Evolutionary conservation across 2,888 invertebrate genomes (phyloP), one percentile per base, ranked within the genome.

Genomic region (Terebella lapidaria): DNA sequence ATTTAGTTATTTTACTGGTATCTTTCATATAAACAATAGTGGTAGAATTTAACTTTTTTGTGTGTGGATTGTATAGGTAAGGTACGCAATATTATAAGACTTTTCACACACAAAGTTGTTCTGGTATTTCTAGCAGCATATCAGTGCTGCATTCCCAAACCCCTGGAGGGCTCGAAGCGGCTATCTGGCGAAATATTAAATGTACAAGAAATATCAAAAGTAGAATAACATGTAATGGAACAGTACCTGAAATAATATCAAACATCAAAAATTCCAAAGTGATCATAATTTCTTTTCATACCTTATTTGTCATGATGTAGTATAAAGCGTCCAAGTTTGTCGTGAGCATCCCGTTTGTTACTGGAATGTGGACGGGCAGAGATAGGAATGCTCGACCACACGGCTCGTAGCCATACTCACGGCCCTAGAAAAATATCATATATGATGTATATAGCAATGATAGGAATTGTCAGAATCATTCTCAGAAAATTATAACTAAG

Each of bases 131-230:
- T 5, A 81, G 65, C 26, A 81, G 70, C 73, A 77, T 75, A 64
- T 83, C 82, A 29, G 80, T 79, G 67, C 81, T 81, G 68, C 79
- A 76, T n/a, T 83, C 76, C 82, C 82, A 83, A 0, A 82, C 71
- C 27, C 82, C 83, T 45, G 77, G 71, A 2, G 73, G 72, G 2
- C 74, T 60, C 56, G 71, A 67, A 1, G 69, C 70, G 25, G 75
- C 75, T n/a, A 79, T 59, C 79, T 79, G 68, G 28, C n/a, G n/a
- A n/a, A n/a, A n/a, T n/a, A n/a, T n/a, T n/a, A n/a, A n/a, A n/a
- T n/a, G n/a, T n/a, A n/a, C n/a, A n/a, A n/a, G n/a, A n/a, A n/a
- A n/a, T n/a, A n/a, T n/a, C n/a, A n/a, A n/a, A n/a, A n/a, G n/a
- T 56, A 56, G 22, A 46, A 29, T 2, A 46, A 58, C 35, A 51